Percentiles rank a stretch among this genome's conserved stretches.
These are phyloP conservation scores for Rhagoletis zephyria DNA, from an alignment of 1,140 invertebrate species.

Conservation along the genomic window DNA sequence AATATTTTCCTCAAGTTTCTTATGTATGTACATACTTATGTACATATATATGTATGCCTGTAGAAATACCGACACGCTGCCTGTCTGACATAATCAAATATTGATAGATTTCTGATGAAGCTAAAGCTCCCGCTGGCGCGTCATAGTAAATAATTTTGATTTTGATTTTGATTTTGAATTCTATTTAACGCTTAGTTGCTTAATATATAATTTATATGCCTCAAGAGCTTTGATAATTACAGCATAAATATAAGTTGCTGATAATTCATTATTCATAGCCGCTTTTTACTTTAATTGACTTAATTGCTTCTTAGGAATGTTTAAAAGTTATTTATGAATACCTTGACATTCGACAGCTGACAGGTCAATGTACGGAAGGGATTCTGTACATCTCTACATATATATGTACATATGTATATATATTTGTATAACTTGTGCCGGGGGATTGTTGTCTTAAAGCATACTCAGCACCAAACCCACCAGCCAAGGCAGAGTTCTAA, in stretches of 20 bases:
- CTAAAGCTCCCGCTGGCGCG: no score
- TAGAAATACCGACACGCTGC: not conserved
- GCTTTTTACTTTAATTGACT: constrained; percentile 6
- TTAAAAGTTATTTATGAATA: not conserved
- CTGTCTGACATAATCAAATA: constrained; percentile 8
- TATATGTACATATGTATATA: no score
- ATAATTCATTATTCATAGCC: constrained; percentile 13
- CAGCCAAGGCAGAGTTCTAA: not conserved
- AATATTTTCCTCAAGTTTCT: not conserved
- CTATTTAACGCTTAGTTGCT: constrained; percentile 17
- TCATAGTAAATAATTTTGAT: no score
- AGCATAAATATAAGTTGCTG: not conserved
- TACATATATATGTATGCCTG: not conserved
- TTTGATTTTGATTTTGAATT: not conserved
- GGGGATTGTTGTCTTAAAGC: not conserved
- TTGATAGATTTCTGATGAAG: not conserved
- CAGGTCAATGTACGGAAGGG: not conserved
- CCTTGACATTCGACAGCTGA: not conserved
- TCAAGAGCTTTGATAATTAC: not conserved
- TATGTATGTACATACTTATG: no score
- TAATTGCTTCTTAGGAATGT: constrained; percentile 6
- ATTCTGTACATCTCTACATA: no score
- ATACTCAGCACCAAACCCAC: not conserved
- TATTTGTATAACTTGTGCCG: no score
- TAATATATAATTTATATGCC: not conserved